Evolutionary conservation across 1,140 invertebrate species (phyloP).

Genomic region (Trinorchestia longiramus): DNA sequence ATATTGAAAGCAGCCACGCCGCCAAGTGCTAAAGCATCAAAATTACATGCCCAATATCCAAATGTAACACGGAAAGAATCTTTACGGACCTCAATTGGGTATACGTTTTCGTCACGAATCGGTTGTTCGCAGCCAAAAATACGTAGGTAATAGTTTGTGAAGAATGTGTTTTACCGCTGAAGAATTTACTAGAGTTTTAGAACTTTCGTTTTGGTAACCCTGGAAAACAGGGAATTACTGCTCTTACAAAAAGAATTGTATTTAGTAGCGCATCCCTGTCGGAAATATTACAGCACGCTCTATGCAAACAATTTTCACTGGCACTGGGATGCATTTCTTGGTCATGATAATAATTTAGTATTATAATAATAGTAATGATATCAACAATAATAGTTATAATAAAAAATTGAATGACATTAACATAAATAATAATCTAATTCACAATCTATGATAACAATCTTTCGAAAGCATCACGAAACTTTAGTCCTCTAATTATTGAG

Average conservation of each 20-base stretch:
- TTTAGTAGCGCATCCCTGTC: neutral
- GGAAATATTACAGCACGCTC: neutral
- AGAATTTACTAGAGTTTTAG: neutral
- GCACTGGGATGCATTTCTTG: too few species aligned
- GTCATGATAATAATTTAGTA: too few species aligned
- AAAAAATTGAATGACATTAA: too few species aligned
- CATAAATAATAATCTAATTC: too few species aligned
- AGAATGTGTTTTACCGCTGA: neutral
- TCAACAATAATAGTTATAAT: too few species aligned
- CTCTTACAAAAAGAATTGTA: neutral
- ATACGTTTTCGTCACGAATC: neutral
- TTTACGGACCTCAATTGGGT: neutral
- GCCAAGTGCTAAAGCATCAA: neutral
- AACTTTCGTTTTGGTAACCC: neutral
- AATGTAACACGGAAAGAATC: slow-evolving; percentile 11
- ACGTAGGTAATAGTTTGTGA: neutral
- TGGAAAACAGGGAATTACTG: neutral
- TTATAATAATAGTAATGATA: too few species aligned
- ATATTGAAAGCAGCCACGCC: slow-evolving; percentile 36
- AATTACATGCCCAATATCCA: slow-evolving; percentile 47
- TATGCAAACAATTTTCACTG: neutral
- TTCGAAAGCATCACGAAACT: too few species aligned
- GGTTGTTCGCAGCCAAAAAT: neutral
- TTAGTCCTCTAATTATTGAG: too few species aligned
- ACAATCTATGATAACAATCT: too few species aligned